Base-by-base conservation (phyloP, 2,113 vertebrate species). In the Protomyctophum bolini region DNA sequence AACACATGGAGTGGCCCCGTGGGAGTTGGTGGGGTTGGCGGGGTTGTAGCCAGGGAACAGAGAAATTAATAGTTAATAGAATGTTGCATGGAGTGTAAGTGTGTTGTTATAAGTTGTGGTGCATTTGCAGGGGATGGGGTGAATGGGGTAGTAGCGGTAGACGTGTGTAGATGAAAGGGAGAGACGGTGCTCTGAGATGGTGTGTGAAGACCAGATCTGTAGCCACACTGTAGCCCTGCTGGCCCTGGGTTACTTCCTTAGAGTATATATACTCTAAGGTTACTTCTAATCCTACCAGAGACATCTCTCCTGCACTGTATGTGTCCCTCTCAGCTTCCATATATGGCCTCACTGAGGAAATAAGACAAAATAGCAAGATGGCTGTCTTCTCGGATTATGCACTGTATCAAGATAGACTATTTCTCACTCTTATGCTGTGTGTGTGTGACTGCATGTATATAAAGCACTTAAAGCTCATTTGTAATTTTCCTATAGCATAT, bases 21-120 rank as follows among this genome's bases (percentile, higher is more conserved):
- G 78, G 81, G 81, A 72, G 68, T 76, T 6, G 51, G 15, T 68
- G 75, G 59, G 79, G 75, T 59, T 5, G 29, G 51, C 21, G 76
- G 72, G 73, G 61, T 59, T 80, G 69, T 66, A 46, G 67, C 68
- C 75, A 77, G 72, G n/a, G 8, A 91, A 87, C 81, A 81, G 80
- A 81, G 72, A 81, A 89, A 87, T 88, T 56, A 89, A 90, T 90
- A 90, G 85, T 89, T 90, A 87, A 91, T 88, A 75, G 77, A 82
- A 50, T 76, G 74, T 63, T 80, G 84, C 79, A 84, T 83, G 85
- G 81, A 80, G 82, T 85, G 85, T 86, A 81, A 87, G 83, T 58
- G 81, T 72, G 86, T 63, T 86, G 74, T 83, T 41, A 87, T 41
- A 21, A 81, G 68, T 81, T 58, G 15, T 59, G 65, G 76, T 21